Conservation (phyloP, 2,113 vertebrate species). For the Nycticebus coucang region DNA sequence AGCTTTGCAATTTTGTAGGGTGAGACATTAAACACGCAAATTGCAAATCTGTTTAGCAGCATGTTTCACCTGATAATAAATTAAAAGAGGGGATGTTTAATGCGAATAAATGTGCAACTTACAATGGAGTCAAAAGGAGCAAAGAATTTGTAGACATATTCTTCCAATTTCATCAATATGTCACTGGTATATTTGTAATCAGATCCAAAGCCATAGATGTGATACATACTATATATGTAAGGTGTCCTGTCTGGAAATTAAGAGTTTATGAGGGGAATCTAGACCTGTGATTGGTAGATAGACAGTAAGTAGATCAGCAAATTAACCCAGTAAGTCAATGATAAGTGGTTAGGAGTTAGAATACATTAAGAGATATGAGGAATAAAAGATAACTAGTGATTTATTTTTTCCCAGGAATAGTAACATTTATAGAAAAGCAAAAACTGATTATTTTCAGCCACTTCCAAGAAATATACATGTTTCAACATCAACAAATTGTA, state of each 20-base stretch:
- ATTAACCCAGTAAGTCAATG: neutral
- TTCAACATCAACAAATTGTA: neutral
- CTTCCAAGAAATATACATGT: neutral
- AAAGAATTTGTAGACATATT: neutral
- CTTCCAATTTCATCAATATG: neutral
- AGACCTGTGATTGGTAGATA: neutral
- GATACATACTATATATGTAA: neutral
- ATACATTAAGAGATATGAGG: neutral
- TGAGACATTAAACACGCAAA: neutral
- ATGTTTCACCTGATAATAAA: constrained; percentile 5
- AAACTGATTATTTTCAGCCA: neutral
- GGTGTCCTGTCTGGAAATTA: neutral
- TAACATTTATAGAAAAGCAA: neutral
- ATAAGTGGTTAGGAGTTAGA: neutral
- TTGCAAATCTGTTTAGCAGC: neutral
- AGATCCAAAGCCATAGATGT: neutral
- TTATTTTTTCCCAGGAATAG: neutral
- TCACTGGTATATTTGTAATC: neutral
- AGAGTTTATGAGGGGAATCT: neutral
- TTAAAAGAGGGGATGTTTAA: neutral
- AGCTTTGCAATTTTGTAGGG: neutral
- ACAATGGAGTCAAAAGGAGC: neutral
- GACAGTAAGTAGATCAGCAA: neutral
- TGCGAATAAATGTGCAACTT: neutral
- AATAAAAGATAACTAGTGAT: neutral